phyloP scores from a whole-genome alignment of 2,888 invertebrate species.

The Xestia sexstrigata region DNA sequence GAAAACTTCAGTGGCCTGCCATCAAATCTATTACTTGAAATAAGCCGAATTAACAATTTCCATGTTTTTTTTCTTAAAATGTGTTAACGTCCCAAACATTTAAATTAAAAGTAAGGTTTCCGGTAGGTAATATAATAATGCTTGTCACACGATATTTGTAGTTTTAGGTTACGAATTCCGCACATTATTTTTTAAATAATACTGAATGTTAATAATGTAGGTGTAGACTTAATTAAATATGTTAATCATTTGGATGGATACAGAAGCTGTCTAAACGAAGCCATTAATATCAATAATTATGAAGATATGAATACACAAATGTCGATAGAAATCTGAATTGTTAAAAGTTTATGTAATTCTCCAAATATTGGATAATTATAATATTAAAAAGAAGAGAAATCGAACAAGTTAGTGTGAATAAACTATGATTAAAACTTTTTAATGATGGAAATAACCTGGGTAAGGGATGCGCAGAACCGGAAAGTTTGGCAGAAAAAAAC shows the following conservation, averaged over 20 bases:
- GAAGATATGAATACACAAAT: slow-evolving; percentile 33
- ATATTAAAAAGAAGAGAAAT: slow-evolving; percentile 36
- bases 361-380: slow-evolving; percentile 35
- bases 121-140: slow-evolving; percentile 55
- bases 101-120: slow-evolving; percentile 35
- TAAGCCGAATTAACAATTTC: not conserved
- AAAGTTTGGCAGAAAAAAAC: too few species aligned
- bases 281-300: slow-evolving; percentile 41
- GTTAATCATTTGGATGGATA: slow-evolving; percentile 25
- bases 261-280: slow-evolving; percentile 24
- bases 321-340: slow-evolving; percentile 31
- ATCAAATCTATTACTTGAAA: not conserved
- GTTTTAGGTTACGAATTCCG: slow-evolving; percentile 28
- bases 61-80: not conserved
- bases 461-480: too few species aligned
- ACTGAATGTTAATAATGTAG: slow-evolving; percentile 20
- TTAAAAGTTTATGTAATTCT: slow-evolving; percentile 33
- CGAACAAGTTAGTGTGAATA: not conserved
- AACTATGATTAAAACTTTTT: not conserved
- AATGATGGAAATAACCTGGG: too few species aligned
- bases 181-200: not conserved
- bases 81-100: not conserved
- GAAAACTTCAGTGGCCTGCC: too few species aligned
- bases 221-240: slow-evolving; percentile 30
- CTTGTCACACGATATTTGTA: slow-evolving; percentile 38